Evolutionary conservation across 2,888 invertebrate genomes (phyloP).

Genomic region (Sthenelais limicola): DNA sequence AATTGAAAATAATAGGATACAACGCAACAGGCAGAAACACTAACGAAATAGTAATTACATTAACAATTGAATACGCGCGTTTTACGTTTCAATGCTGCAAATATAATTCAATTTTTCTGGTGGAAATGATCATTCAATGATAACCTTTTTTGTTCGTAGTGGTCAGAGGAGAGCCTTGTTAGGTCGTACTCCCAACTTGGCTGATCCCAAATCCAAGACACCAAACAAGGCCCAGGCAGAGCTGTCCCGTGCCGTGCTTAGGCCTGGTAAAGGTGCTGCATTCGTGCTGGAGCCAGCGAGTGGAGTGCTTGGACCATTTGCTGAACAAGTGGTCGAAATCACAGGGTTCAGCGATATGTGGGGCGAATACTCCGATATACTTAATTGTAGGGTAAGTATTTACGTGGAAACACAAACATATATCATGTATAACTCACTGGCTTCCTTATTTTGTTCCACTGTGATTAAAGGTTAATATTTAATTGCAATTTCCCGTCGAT

Average conservation of each 20-base stretch:
- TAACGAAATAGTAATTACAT: too few relatives aligned
- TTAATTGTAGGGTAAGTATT: constrained; percentile 61
- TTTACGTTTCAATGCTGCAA: too few relatives aligned
- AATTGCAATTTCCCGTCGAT: too few relatives aligned
- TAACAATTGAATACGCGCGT: too few relatives aligned
- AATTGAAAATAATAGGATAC: too few relatives aligned
- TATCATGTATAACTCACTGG: too few relatives aligned
- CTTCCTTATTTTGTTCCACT: too few relatives aligned
- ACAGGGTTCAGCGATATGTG: constrained; percentile 68
- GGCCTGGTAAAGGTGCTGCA: constrained; percentile 63
- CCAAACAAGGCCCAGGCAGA: constrained; percentile 56
- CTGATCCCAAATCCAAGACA: constrained; percentile 64
- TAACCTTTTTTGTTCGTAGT: background rate
- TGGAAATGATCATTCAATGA: too few relatives aligned
- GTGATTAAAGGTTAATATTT: too few relatives aligned
- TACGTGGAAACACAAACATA: too few relatives aligned
- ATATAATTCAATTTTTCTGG: too few relatives aligned
- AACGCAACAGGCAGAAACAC: too few relatives aligned
- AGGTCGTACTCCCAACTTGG: constrained; percentile 63
- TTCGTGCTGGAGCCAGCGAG: constrained; percentile 60
- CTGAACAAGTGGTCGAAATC: constrained; percentile 61
- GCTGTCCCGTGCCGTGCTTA: constrained; percentile 56
- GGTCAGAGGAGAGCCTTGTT: constrained; percentile 58
- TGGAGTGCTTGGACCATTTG: constrained; percentile 62
- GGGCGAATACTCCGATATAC: constrained; percentile 67